Conservation (phyloP, 2,113 vertebrate genomes). For the Mustela nigripes region DNA sequence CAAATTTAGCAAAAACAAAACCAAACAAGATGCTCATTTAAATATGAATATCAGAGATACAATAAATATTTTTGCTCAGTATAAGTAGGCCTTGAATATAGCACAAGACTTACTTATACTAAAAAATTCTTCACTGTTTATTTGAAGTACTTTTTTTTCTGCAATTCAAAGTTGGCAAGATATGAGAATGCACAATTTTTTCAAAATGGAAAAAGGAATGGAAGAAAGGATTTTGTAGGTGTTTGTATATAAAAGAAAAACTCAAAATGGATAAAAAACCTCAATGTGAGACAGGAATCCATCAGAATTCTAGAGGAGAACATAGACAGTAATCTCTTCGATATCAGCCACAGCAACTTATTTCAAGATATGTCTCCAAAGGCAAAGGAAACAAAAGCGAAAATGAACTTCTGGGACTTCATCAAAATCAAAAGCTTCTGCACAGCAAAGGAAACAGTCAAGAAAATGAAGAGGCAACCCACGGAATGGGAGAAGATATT, state of each 20-base stretch:
- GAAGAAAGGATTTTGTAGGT: not conserved
- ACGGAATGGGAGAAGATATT: no score
- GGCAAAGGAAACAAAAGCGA: no score
- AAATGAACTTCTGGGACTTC: no score
- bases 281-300: no score
- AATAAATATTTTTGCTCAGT: not conserved
- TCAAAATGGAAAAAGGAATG: not conserved
- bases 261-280: no score
- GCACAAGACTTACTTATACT: not conserved
- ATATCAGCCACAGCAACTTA: no score
- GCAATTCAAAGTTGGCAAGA: not conserved
- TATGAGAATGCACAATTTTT: not conserved
- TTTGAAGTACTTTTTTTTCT: not conserved
- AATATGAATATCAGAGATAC: conserved; percentile 2
- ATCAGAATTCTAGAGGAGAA: no score
- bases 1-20: conserved; percentile 22
- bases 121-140: not conserved
- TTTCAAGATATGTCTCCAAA: no score
- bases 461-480: no score
- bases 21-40: not conserved
- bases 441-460: no score
- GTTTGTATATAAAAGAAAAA: not conserved
- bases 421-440: no score
- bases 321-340: no score
- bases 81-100: not conserved